Conservation (phyloP, 2,797 vertebrate species). For the Tadarida brasiliensis region DNA sequence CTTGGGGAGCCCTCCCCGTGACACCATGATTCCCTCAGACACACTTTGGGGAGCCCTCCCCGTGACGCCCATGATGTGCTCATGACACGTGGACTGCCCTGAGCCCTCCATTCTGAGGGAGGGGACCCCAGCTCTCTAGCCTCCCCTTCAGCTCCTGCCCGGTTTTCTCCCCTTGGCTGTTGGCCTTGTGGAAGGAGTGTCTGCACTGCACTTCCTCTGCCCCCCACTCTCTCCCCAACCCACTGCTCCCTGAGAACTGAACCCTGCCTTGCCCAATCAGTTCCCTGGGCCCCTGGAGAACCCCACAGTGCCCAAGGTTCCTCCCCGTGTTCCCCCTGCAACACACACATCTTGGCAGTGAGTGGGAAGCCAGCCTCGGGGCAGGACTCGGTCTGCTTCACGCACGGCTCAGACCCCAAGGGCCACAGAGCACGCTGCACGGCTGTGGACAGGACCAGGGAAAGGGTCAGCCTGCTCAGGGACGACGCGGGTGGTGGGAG, state of each 20-base stretch:
- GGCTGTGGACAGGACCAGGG: accelerated
- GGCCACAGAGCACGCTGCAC: neutral
- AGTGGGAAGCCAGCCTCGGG: accelerated
- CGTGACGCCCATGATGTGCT: neutral
- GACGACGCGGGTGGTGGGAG: accelerated
- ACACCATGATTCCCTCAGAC: accelerated
- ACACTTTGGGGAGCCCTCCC: neutral
- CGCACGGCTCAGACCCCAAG: neutral
- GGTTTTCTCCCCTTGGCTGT: neutral
- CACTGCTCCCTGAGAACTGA: neutral
- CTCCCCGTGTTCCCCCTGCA: accelerated
- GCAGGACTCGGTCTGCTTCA: neutral
- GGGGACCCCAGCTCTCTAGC: no score
- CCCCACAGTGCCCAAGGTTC: neutral
- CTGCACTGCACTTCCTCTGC: no score
- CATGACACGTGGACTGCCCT: neutral
- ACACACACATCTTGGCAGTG: accelerated
- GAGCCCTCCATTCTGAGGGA: neutral
- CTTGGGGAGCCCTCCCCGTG: neutral
- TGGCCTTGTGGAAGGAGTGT: neutral
- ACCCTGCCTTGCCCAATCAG: accelerated
- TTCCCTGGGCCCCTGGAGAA: neutral
- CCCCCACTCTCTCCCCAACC: neutral
- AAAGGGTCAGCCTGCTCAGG: neutral
- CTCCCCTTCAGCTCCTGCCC: neutral